phyloP scores from a whole-genome alignment of 2,888 invertebrate species.

The Blastobasis lacticolella region DNA sequence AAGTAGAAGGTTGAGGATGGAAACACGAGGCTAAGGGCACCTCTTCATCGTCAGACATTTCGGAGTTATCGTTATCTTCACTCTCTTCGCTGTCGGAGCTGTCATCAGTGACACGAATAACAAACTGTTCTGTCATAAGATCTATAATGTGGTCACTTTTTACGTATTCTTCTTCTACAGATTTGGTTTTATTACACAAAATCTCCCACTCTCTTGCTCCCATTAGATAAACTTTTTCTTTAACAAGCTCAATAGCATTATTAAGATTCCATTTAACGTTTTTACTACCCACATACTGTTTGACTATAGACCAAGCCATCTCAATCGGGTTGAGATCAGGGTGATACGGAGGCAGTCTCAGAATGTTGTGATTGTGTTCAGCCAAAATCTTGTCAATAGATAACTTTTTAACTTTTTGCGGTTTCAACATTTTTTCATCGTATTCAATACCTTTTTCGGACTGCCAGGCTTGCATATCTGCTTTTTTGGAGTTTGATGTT shows the following conservation, averaged over 20 bases:
- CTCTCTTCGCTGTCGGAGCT: neutral
- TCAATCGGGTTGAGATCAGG: constrained; percentile 16
- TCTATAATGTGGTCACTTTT: constrained; percentile 11
- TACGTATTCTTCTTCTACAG: constrained; percentile 9
- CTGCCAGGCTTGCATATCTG: constrained; percentile 16
- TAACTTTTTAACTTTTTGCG: neutral
- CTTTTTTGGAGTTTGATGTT: constrained; percentile 12
- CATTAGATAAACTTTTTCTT: constrained; percentile 14
- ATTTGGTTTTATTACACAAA: constrained; percentile 12
- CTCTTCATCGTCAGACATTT: neutral
- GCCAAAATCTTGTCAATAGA: constrained; percentile 8
- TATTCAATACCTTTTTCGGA: constrained; percentile 10
- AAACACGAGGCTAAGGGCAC: neutral
- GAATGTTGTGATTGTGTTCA: constrained; percentile 11
- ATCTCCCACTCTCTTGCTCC: constrained; percentile 10
- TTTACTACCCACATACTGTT: constrained; percentile 3
- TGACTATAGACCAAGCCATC: constrained; percentile 10
- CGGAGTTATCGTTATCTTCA: neutral
- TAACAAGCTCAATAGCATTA: constrained; percentile 3
- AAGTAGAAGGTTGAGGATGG: neutral
- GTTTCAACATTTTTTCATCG: neutral
- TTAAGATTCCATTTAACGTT: constrained; percentile 6
- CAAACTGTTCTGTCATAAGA: constrained; percentile 6
- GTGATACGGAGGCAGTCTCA: constrained; percentile 19
- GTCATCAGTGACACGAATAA: constrained; percentile 2